A percentile compares a stretch with the other conserved stretches of the same genome.
phyloP scores from a whole-genome alignment of 2,113 vertebrate genomes.

The Pomatorhinus ruficollis region DNA sequence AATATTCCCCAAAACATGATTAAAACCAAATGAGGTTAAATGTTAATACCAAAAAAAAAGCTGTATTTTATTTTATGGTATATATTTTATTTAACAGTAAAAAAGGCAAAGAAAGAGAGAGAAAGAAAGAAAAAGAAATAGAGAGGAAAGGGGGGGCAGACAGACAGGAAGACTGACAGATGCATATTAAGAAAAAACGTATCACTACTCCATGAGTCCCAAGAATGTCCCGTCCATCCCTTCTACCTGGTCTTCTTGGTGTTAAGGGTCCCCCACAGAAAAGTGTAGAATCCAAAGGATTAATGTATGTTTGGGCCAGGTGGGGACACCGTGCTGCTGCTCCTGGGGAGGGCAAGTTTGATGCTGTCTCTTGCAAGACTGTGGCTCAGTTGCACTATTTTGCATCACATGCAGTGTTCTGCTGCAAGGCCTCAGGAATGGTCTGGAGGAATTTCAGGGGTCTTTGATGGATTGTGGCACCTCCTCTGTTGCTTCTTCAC shows the following conservation, averaged over 20 bases:
- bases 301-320: neutral
- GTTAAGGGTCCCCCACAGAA: neutral
- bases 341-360: neutral
- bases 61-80: neutral
- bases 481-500: neutral
- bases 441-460: neutral
- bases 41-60: neutral
- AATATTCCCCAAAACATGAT: neutral
- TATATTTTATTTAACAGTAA: neutral
- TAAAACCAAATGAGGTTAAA: rapidly evolving
- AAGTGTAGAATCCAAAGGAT: neutral
- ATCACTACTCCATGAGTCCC: no score
- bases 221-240: rapidly evolving
- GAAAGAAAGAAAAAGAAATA: no score
- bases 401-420: neutral
- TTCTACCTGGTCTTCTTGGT: neutral
- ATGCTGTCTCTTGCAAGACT: neutral
- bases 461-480: neutral
- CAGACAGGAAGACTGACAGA: neutral
- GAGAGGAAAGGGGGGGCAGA: rapidly evolving
- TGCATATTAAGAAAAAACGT: neutral
- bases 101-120: neutral
- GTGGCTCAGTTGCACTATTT: neutral
- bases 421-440: neutral
- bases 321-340: neutral